phyloP scores from a whole-genome alignment of 2,113 vertebrate species.

The Apodemus speciosus region DNA sequence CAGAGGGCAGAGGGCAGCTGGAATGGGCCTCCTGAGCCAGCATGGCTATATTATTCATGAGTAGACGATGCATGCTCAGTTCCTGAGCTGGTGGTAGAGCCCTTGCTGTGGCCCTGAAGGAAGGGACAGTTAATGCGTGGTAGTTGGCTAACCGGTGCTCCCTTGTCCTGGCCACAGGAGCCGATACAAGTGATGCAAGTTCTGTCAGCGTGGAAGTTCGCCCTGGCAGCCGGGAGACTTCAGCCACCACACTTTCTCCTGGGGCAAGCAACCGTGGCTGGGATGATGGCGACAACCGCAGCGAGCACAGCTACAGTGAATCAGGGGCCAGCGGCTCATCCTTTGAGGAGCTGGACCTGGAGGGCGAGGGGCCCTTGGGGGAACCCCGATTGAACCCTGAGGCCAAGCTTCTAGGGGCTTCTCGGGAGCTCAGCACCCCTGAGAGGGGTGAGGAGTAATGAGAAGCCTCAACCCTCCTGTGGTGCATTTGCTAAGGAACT shows the following conservation, averaged over 20 bases:
- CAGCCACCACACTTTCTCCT: constrained; percentile 86
- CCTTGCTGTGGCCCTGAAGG: not conserved
- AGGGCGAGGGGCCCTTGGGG: constrained; percentile 82
- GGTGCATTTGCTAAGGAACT: constrained; percentile 71
- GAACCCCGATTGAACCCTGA: constrained; percentile 12
- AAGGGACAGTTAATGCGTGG: rapidly evolving
- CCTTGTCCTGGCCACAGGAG: constrained; percentile 77
- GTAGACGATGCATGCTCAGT: not conserved
- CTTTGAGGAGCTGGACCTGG: constrained; percentile 96
- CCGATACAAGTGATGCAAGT: constrained; percentile 87
- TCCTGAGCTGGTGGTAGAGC: not conserved
- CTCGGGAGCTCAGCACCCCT: constrained; percentile 78
- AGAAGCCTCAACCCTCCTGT: rapidly evolving
- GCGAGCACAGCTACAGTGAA: constrained; percentile 91
- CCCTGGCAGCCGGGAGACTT: constrained; percentile 91
- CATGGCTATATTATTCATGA: constrained; percentile 65
- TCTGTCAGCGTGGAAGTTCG: constrained; percentile 89
- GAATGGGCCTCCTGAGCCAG: constrained; percentile 48
- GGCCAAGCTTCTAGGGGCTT: constrained; percentile 70
- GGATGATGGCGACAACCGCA: constrained; percentile 84
- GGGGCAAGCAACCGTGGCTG: constrained; percentile 84
- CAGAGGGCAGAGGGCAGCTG: constrained; percentile 54
- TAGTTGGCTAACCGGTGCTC: constrained; percentile 36
- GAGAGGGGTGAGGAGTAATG: constrained; percentile 85
- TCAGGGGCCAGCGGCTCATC: constrained; percentile 95